These are phyloP conservation scores for Simalia tracyae DNA, from an alignment of 2,797 vertebrate genomes.

Conservation along the genomic window DNA sequence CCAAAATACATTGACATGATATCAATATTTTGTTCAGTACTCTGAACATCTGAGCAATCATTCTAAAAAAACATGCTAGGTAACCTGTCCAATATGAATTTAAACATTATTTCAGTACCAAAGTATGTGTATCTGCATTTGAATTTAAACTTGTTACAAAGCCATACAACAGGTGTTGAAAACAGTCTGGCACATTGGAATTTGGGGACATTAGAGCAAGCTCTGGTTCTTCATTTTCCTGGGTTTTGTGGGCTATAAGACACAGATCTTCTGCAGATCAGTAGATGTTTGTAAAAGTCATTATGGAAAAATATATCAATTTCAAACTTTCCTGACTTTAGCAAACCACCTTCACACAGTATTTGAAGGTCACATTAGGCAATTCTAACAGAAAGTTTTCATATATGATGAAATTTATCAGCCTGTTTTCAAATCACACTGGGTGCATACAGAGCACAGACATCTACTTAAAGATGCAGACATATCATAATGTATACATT, in stretches of 20 bases:
- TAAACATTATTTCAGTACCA: background rate
- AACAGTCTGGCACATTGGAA: background rate
- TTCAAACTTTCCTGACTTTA: background rate
- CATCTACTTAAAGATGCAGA: background rate
- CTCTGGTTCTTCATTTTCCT: background rate
- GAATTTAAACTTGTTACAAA: constrained; percentile 18
- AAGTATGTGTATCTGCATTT: background rate
- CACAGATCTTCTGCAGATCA: background rate
- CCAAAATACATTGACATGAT: background rate
- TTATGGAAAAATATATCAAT: background rate
- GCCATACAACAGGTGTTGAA: background rate
- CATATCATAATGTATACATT: background rate
- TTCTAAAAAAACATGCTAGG: background rate
- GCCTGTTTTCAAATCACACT: background rate
- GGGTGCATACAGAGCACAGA: background rate
- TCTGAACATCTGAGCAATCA: background rate
- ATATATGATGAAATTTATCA: background rate
- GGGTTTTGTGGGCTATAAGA: background rate
- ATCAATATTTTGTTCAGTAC: background rate
- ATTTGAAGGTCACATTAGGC: background rate
- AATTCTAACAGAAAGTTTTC: background rate
- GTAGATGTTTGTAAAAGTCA: background rate
- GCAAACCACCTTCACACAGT: background rate
- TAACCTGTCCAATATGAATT: constrained; percentile 9
- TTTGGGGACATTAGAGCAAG: background rate